These are phyloP conservation scores for Scolopax mira DNA, from an alignment of 2,113 vertebrate genomes.

Conservation along the genomic window DNA sequence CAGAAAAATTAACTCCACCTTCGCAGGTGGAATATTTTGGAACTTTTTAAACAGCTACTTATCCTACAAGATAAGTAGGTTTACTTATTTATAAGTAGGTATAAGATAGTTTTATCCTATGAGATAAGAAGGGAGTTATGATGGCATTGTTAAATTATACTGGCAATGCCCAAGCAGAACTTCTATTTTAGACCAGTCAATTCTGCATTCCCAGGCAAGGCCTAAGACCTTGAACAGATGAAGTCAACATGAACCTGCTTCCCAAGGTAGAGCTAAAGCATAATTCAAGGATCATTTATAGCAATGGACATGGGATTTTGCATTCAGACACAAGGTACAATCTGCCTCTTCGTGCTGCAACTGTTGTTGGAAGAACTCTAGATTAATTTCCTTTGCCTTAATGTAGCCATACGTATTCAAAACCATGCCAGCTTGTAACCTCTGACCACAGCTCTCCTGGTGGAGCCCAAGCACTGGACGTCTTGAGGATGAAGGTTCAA, in stretches of 20 bases:
- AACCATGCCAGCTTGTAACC: background rate
- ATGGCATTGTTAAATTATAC: background rate
- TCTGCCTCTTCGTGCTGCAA: background rate
- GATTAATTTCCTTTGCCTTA: background rate
- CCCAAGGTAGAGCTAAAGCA: background rate
- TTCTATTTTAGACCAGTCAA: background rate
- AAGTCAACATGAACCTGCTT: background rate
- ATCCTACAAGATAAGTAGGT: background rate
- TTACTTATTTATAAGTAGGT: too few species aligned
- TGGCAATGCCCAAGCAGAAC: background rate
- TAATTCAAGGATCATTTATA: background rate
- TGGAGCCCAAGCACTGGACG: constrained; percentile 16
- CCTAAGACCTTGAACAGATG: background rate
- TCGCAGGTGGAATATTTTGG: background rate
- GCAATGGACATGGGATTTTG: background rate
- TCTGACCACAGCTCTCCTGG: background rate
- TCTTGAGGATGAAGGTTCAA: constrained; percentile 44
- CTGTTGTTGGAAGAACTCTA: background rate
- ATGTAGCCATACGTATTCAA: background rate
- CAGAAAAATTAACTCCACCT: background rate
- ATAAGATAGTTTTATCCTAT: background rate
- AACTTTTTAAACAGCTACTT: background rate
- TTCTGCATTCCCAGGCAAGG: background rate
- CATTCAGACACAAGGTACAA: background rate
- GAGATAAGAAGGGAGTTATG: background rate